Conservation (phyloP, 2,113 vertebrate species). For the Cyanistes caeruleus region DNA sequence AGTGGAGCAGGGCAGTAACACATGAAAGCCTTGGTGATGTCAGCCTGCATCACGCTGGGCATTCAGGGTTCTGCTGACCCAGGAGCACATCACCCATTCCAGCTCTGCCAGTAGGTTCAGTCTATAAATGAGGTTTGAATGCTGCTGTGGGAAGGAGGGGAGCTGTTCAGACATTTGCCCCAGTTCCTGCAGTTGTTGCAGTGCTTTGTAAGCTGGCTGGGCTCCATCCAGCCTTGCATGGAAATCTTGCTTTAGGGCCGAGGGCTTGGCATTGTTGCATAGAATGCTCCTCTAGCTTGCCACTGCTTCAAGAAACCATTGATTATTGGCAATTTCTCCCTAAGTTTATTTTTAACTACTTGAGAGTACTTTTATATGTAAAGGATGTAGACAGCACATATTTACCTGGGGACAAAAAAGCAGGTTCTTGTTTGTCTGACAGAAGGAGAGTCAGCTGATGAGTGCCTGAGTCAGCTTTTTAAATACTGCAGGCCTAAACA, state of each 20-base stretch:
- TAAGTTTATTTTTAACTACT: background rate
- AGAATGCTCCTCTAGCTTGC: background rate
- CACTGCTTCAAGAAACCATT: background rate
- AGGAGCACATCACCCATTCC: background rate
- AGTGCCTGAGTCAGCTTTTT: background rate
- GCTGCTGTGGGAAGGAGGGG: background rate
- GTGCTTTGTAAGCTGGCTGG: background rate
- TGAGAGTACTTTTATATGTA: background rate
- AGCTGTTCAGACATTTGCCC: background rate
- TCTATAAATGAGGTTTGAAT: background rate
- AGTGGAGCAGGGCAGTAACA: background rate
- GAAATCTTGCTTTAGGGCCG: background rate
- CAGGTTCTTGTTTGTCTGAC: background rate
- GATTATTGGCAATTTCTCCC: background rate
- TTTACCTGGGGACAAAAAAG: background rate
- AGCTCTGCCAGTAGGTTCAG: background rate
- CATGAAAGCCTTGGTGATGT: background rate
- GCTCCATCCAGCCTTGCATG: background rate
- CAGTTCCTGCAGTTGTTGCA: background rate
- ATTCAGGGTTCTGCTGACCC: background rate
- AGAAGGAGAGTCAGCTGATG: background rate
- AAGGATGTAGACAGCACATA: background rate
- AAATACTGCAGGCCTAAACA: background rate
- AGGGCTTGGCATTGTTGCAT: background rate
- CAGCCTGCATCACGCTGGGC: background rate